Percentiles rank a stretch among this genome's conserved stretches.
Evolutionary conservation across 2,113 vertebrate species (phyloP).

Genomic region (Bostrychus sinensis): DNA sequence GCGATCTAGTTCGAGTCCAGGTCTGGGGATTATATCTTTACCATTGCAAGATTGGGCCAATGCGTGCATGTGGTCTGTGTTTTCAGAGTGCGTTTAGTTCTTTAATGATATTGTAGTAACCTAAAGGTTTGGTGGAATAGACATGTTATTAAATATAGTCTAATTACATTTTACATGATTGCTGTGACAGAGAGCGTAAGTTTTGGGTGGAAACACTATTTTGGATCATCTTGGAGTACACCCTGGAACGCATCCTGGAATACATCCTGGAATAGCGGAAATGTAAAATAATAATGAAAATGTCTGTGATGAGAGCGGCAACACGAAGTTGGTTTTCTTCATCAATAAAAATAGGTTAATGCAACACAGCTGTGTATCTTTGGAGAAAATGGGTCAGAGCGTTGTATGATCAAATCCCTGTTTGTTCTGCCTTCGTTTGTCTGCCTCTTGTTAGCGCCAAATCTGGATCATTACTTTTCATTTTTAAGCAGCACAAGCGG

Average conservation of each 20-base stretch:
- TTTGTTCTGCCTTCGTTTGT: conserved; percentile 63
- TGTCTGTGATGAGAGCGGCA: not conserved
- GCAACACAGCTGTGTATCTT: conserved; percentile 42
- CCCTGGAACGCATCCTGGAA: not conserved
- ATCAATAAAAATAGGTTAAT: conserved; percentile 45
- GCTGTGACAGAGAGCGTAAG: no score
- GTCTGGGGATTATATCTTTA: no score
- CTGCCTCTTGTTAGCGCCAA: conserved; percentile 66
- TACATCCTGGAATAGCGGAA: not conserved
- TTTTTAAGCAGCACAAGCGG: conserved; percentile 59
- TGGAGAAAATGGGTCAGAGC: conserved; percentile 56
- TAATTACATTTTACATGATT: no score
- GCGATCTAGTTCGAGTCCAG: no score
- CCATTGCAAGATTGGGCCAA: no score
- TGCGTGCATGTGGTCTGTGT: no score
- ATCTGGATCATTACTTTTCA: conserved; percentile 68
- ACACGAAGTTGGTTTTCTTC: conserved; percentile 37
- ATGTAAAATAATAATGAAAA: not conserved
- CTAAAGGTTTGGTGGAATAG: no score
- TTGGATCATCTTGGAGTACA: not conserved
- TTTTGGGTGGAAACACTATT: not conserved
- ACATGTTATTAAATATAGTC: no score
- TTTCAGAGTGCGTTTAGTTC: no score
- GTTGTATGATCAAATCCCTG: conserved; percentile 44
- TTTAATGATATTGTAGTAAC: no score